Evolutionary conservation across 2,888 invertebrate species (phyloP).

Genomic region (Exocentrus adspersus): DNA sequence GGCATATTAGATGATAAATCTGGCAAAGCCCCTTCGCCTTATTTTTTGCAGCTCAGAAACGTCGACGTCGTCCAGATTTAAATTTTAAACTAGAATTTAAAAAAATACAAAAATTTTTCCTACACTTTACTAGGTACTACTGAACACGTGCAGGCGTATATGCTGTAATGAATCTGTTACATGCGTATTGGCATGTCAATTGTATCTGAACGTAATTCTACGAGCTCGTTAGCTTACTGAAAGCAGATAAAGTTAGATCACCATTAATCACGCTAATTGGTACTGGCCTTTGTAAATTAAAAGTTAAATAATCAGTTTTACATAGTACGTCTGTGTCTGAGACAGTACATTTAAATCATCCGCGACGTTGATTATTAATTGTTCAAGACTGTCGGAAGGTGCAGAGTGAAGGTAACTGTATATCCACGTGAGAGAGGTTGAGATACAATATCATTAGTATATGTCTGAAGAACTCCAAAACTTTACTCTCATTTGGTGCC

Average conservation of each 20-base stretch:
- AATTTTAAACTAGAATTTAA: too few species aligned
- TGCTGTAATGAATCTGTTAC: too few species aligned
- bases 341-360: neutral
- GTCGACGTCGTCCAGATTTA: neutral
- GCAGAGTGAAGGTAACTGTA: neutral
- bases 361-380: neutral
- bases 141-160: too few species aligned
- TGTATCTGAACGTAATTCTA: too few species aligned
- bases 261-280: neutral
- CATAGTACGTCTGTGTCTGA: neutral
- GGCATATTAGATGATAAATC: constrained; percentile 29
- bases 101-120: too few species aligned
- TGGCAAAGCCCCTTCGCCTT: neutral
- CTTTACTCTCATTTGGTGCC: too few species aligned
- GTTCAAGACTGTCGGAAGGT: neutral
- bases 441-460: too few species aligned
- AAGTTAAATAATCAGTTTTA: neutral
- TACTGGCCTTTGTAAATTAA: neutral
- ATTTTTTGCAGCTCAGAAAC: neutral
- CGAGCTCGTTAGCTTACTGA: neutral
- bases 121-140: too few species aligned
- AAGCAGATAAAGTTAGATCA: neutral
- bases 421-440: too few species aligned
- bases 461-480: too few species aligned
- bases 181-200: too few species aligned